Base-by-base conservation (phyloP, 2,797 vertebrate species). In the Silurus aristotelis region DNA sequence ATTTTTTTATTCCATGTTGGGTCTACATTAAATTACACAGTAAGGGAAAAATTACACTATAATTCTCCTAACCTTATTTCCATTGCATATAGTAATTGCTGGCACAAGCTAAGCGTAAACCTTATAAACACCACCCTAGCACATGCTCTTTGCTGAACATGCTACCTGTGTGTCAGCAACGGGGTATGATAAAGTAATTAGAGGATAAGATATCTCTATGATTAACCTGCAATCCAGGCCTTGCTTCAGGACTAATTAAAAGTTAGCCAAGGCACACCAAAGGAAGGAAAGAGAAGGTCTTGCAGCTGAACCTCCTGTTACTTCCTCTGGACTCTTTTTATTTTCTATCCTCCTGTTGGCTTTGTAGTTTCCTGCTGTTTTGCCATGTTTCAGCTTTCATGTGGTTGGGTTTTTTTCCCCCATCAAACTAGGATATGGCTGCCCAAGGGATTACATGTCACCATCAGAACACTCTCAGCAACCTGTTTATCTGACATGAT, bases 141-240 rank as follows among this genome's bases (percentile, higher is more conserved):
- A 52, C 75, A 73, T 17, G 56, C 31, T 66, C 78, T 76, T 70
- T 76, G 68, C 82, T 84, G 66, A 86, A 86, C 91, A 90, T 86
- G 90, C 92, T 90, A 88, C 89, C 91, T 87, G 83, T 89, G 88
- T 90, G 93, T 90, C 92, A 90, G 92, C 94, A 92, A 52, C 10
- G 58, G 91, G 91, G 91, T 90, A 94, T 94, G 90, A 93, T 94
- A 92, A 92, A 93, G 93, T 95, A 94, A 95, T 95, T 93, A 94
- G 92, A 95, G 94, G 92, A 92, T 94, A 91, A 92, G 91, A 91
- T 92, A 90, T 90, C 93, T 93, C 91, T 93, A 90, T 93, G 90
- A 90, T 91, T 91, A 90, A 89, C 89, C 91, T 88, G 89, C 94
- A 91, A 93, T 92, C 88, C 93, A 93, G 91, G 86, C 87, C 85